phyloP scores from a whole-genome alignment of 30 jellyfish, hydroid and myxozoan genomes.

The Chrysaora quinquecirrha region DNA sequence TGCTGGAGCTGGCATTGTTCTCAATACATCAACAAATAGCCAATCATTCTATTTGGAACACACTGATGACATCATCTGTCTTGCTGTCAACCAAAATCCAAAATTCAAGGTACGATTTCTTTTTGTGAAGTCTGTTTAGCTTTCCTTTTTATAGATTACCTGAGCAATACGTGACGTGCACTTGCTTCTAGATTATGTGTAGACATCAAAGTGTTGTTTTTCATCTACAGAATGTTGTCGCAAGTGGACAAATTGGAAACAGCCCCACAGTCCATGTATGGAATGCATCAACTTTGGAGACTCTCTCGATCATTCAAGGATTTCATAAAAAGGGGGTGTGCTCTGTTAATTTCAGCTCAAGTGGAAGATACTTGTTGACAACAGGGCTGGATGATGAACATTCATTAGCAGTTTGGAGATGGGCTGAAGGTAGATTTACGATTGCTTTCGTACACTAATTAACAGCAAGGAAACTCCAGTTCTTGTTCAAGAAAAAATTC shows the following conservation, averaged over 20 bases:
- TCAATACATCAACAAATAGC: constrained; percentile 52
- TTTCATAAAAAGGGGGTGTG: constrained; percentile 94
- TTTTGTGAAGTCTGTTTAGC: no score
- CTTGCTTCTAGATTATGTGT: no score
- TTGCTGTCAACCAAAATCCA: constrained; percentile 91
- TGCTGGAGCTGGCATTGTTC: constrained; percentile 96
- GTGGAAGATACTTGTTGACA: constrained; percentile 90
- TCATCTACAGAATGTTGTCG: constrained; percentile 81
- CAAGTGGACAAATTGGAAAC: constrained; percentile 94
- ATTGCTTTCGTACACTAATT: no score
- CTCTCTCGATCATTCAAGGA: constrained; percentile 90
- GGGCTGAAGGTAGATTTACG: constrained; percentile 92
- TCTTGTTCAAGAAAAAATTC: no score
- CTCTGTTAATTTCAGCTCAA: constrained; percentile 90
- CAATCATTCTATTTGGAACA: constrained; percentile 89
- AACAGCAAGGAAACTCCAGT: no score
- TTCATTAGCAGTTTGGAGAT: constrained; percentile 93
- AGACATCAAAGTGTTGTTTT: not conserved
- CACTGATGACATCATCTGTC: constrained; percentile 92
- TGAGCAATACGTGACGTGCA: no score
- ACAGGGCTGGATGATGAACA: constrained; percentile 90
- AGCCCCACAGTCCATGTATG: constrained; percentile 91
- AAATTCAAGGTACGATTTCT: constrained; percentile 86
- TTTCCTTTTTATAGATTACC: no score
- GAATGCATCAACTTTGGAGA: constrained; percentile 80